Conservation (phyloP, 2,888 invertebrate genomes). For the Lasioglossum oenotherae region DNA sequence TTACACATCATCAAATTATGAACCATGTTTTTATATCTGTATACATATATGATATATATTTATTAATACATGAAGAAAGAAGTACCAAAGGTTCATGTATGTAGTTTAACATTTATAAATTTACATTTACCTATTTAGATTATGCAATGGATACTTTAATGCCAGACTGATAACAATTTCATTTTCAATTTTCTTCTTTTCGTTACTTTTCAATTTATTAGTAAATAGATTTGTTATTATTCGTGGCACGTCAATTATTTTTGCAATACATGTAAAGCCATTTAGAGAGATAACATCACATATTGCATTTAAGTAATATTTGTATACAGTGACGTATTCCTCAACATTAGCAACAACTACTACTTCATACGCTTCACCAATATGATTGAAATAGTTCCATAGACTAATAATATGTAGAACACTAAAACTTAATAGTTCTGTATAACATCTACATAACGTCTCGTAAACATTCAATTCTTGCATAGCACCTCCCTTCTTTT, state of each 20-base stretch:
- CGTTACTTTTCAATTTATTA: constrained; percentile 86
- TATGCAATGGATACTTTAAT: constrained; percentile 87
- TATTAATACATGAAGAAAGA: constrained; percentile 26
- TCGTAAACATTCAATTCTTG: constrained; percentile 88
- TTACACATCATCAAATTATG: constrained; percentile 86
- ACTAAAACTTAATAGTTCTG: constrained; percentile 89
- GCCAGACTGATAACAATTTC: constrained; percentile 87
- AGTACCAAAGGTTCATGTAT: neutral
- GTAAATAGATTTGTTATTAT: constrained; percentile 86
- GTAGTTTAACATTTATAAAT: constrained; percentile 49
- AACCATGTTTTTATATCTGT: constrained; percentile 87
- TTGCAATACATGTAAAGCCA: constrained; percentile 89
- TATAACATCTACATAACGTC: constrained; percentile 88
- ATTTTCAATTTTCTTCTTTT: constrained; percentile 85
- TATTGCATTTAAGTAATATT: constrained; percentile 89
- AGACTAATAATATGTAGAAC: constrained; percentile 89
- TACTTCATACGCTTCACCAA: constrained; percentile 88
- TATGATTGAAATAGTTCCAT: constrained; percentile 89
- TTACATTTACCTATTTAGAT: constrained; percentile 84
- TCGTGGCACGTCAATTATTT: constrained; percentile 87
- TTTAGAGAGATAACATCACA: constrained; percentile 91
- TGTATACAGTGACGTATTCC: constrained; percentile 90
- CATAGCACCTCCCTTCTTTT: constrained; percentile 87
- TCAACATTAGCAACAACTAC: constrained; percentile 89
- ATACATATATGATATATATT: constrained; percentile 19